Percentiles rank a stretch among this genome's conserved stretches.
Conservation (phyloP, 2,113 vertebrate species). For the Crotophaga sulcirostris region DNA sequence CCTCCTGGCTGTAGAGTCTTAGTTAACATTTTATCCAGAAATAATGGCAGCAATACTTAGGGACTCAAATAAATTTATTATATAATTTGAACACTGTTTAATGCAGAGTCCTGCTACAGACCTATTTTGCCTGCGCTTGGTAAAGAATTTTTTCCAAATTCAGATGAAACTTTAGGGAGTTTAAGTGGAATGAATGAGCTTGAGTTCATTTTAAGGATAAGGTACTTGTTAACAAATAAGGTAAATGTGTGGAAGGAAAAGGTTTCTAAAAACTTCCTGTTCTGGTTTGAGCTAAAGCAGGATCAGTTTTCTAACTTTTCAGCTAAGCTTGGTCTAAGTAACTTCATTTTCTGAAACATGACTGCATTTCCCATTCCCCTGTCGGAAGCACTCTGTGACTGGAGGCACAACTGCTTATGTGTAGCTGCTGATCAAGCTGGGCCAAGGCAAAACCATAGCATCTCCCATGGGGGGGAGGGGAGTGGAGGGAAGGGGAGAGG, state of each 20-base stretch:
- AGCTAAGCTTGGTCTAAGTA: too few species aligned
- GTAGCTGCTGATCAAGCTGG: too few species aligned
- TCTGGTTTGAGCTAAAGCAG: too few species aligned
- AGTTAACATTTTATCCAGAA: conserved; percentile 9
- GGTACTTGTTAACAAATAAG: background rate
- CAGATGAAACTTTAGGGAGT: background rate
- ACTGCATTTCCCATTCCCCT: too few species aligned
- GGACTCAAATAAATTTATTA: background rate
- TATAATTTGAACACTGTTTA: background rate
- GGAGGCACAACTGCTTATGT: too few species aligned
- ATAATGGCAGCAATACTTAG: background rate
- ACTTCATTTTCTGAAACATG: too few species aligned
- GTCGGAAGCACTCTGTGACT: too few species aligned
- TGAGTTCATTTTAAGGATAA: background rate
- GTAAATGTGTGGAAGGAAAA: background rate
- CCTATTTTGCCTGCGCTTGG: background rate
- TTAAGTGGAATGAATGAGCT: background rate
- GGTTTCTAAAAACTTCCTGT: background rate
- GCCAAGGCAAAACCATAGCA: too few species aligned
- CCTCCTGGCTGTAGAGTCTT: background rate
- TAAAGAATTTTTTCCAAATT: background rate
- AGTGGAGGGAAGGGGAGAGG: too few species aligned
- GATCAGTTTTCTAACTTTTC: too few species aligned
- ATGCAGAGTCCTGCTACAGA: background rate
- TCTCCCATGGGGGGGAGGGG: too few species aligned